Conservation (phyloP, 2,888 invertebrate genomes). For the Cheilosia vulpina region DNA sequence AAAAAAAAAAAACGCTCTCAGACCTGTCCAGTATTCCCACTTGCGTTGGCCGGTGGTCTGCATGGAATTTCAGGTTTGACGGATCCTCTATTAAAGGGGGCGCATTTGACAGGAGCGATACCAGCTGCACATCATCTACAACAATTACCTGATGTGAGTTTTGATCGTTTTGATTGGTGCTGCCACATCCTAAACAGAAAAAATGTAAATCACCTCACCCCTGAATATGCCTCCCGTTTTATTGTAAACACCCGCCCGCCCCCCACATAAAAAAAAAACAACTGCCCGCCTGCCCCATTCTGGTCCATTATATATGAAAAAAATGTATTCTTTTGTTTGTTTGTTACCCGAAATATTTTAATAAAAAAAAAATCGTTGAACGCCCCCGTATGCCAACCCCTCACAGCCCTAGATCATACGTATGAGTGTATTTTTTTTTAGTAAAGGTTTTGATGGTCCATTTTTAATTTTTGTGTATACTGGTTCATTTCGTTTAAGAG, state of each 20-base stretch:
- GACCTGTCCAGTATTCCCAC: constrained; percentile 84
- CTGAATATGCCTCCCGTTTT: constrained; percentile 74
- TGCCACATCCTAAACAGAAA: constrained; percentile 75
- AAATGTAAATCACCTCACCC: constrained; percentile 64
- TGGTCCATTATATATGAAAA: constrained; percentile 29
- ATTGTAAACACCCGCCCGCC: constrained; percentile 58
- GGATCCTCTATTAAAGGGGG: constrained; percentile 84
- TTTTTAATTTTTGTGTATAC: constrained; percentile 16
- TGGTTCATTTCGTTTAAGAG: constrained; percentile 12
- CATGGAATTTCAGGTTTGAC: constrained; percentile 84
- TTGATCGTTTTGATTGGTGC: constrained; percentile 81
- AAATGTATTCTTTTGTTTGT: constrained; percentile 38
- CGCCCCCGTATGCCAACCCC: constrained; percentile 24
- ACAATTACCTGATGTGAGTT: constrained; percentile 84
- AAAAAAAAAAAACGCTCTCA: constrained; percentile 38
- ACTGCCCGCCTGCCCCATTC: constrained; percentile 29
- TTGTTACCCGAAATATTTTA: constrained; percentile 26
- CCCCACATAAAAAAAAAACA: background rate
- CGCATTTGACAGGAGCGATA: constrained; percentile 84
- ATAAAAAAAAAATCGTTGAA: constrained; percentile 27
- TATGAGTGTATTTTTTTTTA: constrained; percentile 17
- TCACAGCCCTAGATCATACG: constrained; percentile 14
- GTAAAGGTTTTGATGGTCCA: constrained; percentile 10
- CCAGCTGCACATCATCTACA: constrained; percentile 84
- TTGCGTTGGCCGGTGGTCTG: constrained; percentile 84